Base-by-base conservation (phyloP, 1,140 invertebrate species). In the Zophobas morio region DNA sequence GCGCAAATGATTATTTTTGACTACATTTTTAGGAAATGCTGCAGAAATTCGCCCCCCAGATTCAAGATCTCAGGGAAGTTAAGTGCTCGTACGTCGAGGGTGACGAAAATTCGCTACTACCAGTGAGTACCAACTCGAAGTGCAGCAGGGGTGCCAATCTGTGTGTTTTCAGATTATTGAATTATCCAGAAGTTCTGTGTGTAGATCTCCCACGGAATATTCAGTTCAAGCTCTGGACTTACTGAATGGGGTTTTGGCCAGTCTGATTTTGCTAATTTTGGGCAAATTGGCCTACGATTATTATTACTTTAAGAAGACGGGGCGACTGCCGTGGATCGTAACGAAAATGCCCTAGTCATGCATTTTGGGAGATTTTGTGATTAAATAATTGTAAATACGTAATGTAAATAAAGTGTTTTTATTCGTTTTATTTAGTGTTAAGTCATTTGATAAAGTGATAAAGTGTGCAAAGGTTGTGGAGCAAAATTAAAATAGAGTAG, bases 241-340 rank as follows among this genome's bases (percentile, higher is more conserved):
- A 77, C 82, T 95, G 0, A 96, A 95, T 83, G 88, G 91, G 20
- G 85, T 93, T 36, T 86, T 96, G 33, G 90, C 89, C 0, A 84
- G 86, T 3, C 85, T 95, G 6, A 94, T 95, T 79, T 73, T 96
- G 0, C 82, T 93, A 0, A 89, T 95, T 34, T 82, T 96, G 54
- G 89, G 90, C 1, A 94, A 95, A 85, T 89, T 96, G 63, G 85
- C 91, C 0, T 96, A 95, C 80, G 94, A 96, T 85, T 96, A 95
- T 86, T 94, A 93, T 87, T 88, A 88, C 60, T 96, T 94, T 84
- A 95, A 93, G 83, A 92, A 90, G 76, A 93, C 93, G 5, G 94
- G 94, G 5, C 89, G 90, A 82, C 85, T 96, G 63, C 95, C 95
- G 3, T 95, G 94, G 94, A 92, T 96, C 49, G 91, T 93, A 5